These are phyloP conservation scores for Saccopteryx bilineata DNA, from an alignment of 2,113 vertebrate genomes.

Conservation along the genomic window DNA sequence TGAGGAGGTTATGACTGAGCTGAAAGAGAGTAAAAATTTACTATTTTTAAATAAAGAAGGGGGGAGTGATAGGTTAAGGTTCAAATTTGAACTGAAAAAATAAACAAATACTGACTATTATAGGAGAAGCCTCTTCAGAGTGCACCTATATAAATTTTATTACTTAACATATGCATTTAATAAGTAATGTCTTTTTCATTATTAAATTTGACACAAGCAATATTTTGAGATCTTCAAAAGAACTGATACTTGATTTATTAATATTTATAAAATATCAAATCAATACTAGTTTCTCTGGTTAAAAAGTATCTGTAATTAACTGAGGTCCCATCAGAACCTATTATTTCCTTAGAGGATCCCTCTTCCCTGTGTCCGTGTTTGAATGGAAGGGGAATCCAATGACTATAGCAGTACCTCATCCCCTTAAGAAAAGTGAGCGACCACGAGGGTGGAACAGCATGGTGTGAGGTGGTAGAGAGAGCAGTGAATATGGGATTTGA, in stretches of 20 bases:
- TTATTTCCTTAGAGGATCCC: conserved; percentile 55
- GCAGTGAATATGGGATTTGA: background rate
- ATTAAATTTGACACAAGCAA: conserved; percentile 45
- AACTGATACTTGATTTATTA: conserved; percentile 27
- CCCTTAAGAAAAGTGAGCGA: background rate
- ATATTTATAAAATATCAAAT: conserved; percentile 49
- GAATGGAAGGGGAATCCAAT: conserved; percentile 47
- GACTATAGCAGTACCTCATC: background rate
- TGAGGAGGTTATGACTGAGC: background rate
- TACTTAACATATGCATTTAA: conserved; percentile 16
- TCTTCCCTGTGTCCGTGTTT: conserved; percentile 40
- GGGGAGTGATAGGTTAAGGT: background rate
- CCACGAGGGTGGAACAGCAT: background rate
- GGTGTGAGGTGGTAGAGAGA: background rate
- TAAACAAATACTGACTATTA: background rate
- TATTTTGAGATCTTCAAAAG: conserved; percentile 47
- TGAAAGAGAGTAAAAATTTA: conserved; percentile 9
- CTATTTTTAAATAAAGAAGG: background rate
- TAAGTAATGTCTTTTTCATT: background rate
- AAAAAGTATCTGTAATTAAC: conserved; percentile 18
- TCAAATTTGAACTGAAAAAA: conserved; percentile 2
- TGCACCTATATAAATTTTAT: background rate
- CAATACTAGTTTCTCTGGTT: background rate
- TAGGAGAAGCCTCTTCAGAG: background rate
- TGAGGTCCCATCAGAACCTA: conserved; percentile 34